Evolutionary conservation across 2,888 invertebrate genomes (phyloP), one percentile per base, ranked within the genome.

Genomic region (Aelia acuminata): DNA sequence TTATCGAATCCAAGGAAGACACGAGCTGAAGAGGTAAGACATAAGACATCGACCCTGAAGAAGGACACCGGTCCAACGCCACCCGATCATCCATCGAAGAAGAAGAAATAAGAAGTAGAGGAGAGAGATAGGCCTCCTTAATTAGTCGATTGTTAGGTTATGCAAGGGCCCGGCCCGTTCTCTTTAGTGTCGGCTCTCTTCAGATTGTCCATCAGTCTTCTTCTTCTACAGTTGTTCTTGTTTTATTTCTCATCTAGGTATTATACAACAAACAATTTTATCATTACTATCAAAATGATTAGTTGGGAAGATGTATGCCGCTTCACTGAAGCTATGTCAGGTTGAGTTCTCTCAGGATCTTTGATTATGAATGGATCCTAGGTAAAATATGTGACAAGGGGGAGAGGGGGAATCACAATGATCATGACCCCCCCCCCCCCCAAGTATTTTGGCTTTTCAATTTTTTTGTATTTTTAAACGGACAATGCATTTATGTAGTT

Each of bases 101-200:
- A 26, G 63, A 63, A 63, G 63, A 63, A 63, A 63, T 63, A 63
- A 63, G 31, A 63, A 63, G 63, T 63, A 57, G 53, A 57, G n/a
- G n/a, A 26, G 63, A 31, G 1, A 31, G 57, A 63, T 63, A 63
- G 57, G 31, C 11, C 15, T 31, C 63, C 63, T 63, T 63, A 63
- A 63, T 63, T 63, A 63, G 26, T 63, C 63, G 7, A 63, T 63
- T 63, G 63, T 63, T 63, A 63, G 63, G n/a, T n/a, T n/a, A n/a
- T n/a, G n/a, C n/a, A n/a, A n/a, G n/a, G n/a, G n/a, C n/a, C n/a
- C n/a, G n/a, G n/a, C n/a, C n/a, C n/a, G n/a, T n/a, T n/a, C n/a
- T n/a, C n/a, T n/a, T n/a, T n/a, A n/a, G n/a, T n/a, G n/a, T n/a
- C n/a, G n/a, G n/a, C n/a, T n/a, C n/a, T n/a, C n/a, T n/a, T n/a